phyloP scores from a whole-genome alignment of 2,113 vertebrate species.

The Pristiophorus japonicus region DNA sequence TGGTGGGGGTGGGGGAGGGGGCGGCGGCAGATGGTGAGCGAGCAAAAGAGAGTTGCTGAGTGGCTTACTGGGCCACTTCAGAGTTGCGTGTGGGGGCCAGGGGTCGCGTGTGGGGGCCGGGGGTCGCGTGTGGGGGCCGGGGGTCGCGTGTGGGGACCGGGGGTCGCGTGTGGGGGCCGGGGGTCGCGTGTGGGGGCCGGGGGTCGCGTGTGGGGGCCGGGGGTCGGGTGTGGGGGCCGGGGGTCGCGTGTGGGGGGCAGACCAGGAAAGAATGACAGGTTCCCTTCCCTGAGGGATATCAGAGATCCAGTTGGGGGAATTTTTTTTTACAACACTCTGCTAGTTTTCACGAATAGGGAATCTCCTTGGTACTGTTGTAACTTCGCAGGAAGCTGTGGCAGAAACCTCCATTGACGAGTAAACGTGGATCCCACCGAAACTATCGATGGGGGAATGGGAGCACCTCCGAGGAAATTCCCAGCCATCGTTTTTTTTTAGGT shows the following conservation, averaged over 20 bases:
- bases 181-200: background rate
- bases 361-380: background rate
- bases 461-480: background rate
- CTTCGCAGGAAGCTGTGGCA: background rate
- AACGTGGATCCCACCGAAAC: background rate
- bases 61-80: background rate
- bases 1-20: no score
- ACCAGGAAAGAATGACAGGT: background rate
- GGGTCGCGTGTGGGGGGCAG: background rate
- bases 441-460: background rate
- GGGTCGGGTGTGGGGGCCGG: background rate
- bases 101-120: no score
- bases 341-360: background rate
- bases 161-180: background rate
- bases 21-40: background rate
- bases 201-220: no score
- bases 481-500: background rate
- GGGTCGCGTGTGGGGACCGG: no score
- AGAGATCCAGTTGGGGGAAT: background rate
- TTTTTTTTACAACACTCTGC: background rate
- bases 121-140: no score
- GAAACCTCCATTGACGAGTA: background rate
- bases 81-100: background rate
- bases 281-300: background rate
- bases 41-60: background rate